Conservation (phyloP, 2,888 invertebrate species). For the Conus canariensis region DNA sequence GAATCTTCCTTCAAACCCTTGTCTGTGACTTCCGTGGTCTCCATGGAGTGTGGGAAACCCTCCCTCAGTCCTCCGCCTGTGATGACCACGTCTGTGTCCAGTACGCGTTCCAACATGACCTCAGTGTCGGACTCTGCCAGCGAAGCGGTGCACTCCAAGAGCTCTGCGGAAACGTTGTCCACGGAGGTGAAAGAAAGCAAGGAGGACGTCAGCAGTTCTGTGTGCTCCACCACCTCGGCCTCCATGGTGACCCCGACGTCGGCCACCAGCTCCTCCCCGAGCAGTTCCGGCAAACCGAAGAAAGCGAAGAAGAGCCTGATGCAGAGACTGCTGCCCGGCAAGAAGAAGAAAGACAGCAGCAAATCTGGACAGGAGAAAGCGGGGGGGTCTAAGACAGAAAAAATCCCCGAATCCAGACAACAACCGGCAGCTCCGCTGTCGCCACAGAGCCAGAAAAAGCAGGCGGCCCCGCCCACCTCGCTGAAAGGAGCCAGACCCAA, state of each 20-base stretch:
- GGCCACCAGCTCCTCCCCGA: conserved; percentile 13
- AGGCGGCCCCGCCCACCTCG: conserved; percentile 29
- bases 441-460: conserved; percentile 46
- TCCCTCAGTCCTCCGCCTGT: conserved; percentile 53
- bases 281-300: conserved; percentile 46
- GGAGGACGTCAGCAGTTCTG: conserved; percentile 22
- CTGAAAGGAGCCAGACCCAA: conserved; percentile 14
- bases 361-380: neutral
- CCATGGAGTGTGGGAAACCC: conserved; percentile 38
- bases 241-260: conserved; percentile 47
- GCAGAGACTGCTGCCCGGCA: conserved; percentile 70
- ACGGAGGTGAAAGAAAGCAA: conserved; percentile 14
- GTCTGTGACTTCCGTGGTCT: conserved; percentile 43
- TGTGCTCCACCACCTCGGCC: conserved; percentile 21
- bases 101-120: conserved; percentile 51
- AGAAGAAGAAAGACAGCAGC: conserved; percentile 56
- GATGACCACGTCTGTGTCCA: conserved; percentile 44
- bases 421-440: neutral
- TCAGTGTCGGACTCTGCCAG: conserved; percentile 29
- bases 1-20: conserved; percentile 51
- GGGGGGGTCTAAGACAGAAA: neutral
- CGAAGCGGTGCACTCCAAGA: conserved; percentile 22
- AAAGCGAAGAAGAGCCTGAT: conserved; percentile 63
- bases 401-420: neutral
- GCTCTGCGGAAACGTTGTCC: conserved; percentile 37